Percentiles rank a stretch among this genome's conserved stretches.
Conservation (phyloP, 2,797 vertebrate species). For the Fringilla coelebs region DNA sequence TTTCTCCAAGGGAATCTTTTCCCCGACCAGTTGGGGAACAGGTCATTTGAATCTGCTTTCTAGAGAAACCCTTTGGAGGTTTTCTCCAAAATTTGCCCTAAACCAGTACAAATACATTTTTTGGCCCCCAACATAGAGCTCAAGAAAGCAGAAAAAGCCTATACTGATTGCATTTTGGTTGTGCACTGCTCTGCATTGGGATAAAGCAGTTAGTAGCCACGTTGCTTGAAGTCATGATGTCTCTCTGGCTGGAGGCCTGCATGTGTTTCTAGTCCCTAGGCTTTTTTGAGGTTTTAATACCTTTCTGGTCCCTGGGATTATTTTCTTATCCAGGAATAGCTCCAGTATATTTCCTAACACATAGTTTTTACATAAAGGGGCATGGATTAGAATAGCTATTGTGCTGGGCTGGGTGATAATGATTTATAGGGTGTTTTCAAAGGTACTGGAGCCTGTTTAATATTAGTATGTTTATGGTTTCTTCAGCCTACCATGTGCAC, state of each 20-base stretch:
- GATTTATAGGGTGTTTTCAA: neutral
- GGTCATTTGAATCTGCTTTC: no score
- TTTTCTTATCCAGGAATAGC: neutral
- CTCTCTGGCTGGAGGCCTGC: neutral
- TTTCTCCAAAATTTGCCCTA: no score
- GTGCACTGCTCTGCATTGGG: no score
- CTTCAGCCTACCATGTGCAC: no score
- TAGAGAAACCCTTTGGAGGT: no score
- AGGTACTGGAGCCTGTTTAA: neutral
- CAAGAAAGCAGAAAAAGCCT: no score
- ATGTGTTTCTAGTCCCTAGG: neutral
- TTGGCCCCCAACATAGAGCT: no score
- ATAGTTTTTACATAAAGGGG: neutral
- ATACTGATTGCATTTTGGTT: no score
- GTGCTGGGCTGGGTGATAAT: neutral
- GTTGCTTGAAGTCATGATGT: neutral
- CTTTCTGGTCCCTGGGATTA: neutral
- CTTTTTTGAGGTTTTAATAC: neutral
- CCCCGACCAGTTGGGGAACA: no score
- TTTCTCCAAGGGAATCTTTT: no score
- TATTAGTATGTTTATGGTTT: neutral
- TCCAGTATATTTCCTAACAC: neutral
- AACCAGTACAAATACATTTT: no score
- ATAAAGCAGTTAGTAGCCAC: no score
- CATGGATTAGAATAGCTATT: neutral